Percentiles rank a stretch among this genome's conserved stretches.
Evolutionary conservation across 2,888 invertebrate species (phyloP).

Genomic region (Drosophila paracracens): DNA sequence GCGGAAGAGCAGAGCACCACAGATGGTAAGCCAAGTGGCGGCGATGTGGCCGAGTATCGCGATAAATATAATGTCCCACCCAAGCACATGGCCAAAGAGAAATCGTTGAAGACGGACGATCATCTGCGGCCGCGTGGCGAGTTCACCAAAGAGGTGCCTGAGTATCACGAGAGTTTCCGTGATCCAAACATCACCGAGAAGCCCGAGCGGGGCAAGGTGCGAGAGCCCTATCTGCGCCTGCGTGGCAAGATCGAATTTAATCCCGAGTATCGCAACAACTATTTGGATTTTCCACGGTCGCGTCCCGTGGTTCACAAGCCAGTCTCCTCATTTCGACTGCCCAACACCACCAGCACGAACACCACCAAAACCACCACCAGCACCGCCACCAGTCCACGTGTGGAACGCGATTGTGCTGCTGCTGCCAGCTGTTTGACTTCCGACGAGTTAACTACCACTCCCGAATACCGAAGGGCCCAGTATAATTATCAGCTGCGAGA

Average conservation of each 20-base stretch:
- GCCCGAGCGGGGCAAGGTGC: conserved; percentile 84
- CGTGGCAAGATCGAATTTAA: conserved; percentile 85
- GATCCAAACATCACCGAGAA: conserved; percentile 83
- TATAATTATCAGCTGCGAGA: conserved; percentile 83
- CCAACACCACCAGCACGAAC: conserved; percentile 65
- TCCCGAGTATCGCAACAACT: conserved; percentile 84
- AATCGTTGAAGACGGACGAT: conserved; percentile 79
- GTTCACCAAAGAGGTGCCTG: conserved; percentile 83
- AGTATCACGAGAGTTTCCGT: conserved; percentile 84
- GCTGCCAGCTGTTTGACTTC: conserved; percentile 54
- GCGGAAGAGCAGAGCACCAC: conserved; percentile 60
- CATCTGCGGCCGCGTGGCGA: conserved; percentile 81
- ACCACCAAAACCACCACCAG: conserved; percentile 20
- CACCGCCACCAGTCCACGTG: conserved; percentile 33
- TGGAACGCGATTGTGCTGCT: conserved; percentile 41
- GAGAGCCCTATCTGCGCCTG: conserved; percentile 83
- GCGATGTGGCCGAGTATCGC: conserved; percentile 81
- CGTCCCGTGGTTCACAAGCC: conserved; percentile 83
- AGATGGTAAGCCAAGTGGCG: conserved; percentile 14
- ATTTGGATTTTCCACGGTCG: conserved; percentile 83
- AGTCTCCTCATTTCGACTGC: conserved; percentile 82
- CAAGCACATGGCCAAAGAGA: conserved; percentile 70
- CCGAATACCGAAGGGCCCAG: conserved; percentile 84
- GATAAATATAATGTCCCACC: conserved; percentile 82
- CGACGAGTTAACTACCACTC: conserved; percentile 79